Conservation (phyloP, 2,888 invertebrate genomes). For the Tigriopus californicus region DNA sequence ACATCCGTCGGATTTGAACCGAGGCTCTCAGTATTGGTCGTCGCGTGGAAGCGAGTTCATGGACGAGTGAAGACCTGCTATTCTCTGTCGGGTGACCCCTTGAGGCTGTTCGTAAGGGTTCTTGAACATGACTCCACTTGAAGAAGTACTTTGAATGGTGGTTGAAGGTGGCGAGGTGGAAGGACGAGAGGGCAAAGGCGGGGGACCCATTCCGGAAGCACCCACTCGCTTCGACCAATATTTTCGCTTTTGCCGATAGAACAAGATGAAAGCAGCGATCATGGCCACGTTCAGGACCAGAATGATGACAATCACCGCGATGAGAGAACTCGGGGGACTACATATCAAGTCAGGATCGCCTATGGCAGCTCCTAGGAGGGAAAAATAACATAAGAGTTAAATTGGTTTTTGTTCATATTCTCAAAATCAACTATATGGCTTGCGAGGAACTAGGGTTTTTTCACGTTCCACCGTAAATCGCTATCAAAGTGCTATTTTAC, state of each 20-base stretch:
- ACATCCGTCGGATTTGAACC: too few relatives aligned
- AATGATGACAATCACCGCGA: slow-evolving; percentile 25
- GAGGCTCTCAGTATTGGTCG: too few relatives aligned
- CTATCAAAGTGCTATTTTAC: too few relatives aligned
- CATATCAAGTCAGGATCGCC: slow-evolving; percentile 20
- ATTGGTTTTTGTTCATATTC: neutral
- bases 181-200: neutral
- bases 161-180: neutral
- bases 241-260: slow-evolving; percentile 25
- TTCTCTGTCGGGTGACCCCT: too few relatives aligned
- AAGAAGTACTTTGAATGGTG: neutral
- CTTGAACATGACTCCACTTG: neutral
- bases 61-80: too few relatives aligned
- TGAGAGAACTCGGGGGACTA: slow-evolving; percentile 25
- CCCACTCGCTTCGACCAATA: slow-evolving; percentile 21
- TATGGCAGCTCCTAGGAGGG: slow-evolving; percentile 6
- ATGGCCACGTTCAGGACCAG: slow-evolving; percentile 24
- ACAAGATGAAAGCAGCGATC: slow-evolving; percentile 24
- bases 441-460: too few relatives aligned
- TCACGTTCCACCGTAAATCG: too few relatives aligned
- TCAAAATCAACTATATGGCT: neutral
- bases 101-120: neutral
- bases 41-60: too few relatives aligned
- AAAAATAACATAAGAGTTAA: too few relatives aligned
- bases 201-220: neutral